These are phyloP conservation scores for Phenacoccus solenopsis DNA, from an alignment of 1,140 invertebrate species.

Conservation along the genomic window DNA sequence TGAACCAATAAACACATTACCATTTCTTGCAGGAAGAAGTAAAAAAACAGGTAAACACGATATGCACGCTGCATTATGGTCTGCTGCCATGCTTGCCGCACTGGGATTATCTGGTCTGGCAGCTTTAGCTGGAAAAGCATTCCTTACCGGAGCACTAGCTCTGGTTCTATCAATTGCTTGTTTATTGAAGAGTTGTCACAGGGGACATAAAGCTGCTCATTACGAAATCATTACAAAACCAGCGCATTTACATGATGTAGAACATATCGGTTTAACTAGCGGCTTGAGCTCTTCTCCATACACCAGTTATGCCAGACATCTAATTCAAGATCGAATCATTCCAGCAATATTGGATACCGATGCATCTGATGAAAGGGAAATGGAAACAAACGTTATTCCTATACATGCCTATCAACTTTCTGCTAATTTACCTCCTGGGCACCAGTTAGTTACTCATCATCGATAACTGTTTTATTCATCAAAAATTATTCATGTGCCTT, in stretches of 20 bases:
- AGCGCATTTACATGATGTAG: constrained; percentile 53
- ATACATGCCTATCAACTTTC: neutral
- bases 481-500: no score
- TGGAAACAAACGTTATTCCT: constrained; percentile 33
- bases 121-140: constrained; percentile 60
- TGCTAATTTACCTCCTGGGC: neutral
- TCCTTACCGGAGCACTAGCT: constrained; percentile 68
- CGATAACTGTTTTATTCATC: no score
- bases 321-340: constrained; percentile 3
- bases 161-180: constrained; percentile 60
- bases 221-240: constrained; percentile 73
- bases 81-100: constrained; percentile 51
- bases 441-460: neutral
- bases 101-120: constrained; percentile 58
- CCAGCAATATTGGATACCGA: constrained; percentile 7
- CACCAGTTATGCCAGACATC: constrained; percentile 23
- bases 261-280: constrained; percentile 35
- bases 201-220: constrained; percentile 38
- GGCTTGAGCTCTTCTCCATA: constrained; percentile 24
- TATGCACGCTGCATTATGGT: constrained; percentile 36
- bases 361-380: constrained; percentile 36
- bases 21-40: constrained; percentile 22
- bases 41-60: constrained; percentile 27
- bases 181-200: constrained; percentile 52
- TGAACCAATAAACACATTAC: neutral